Evolutionary conservation across 2,113 vertebrate genomes (phyloP).

Genomic region (Oryzias javanicus): DNA sequence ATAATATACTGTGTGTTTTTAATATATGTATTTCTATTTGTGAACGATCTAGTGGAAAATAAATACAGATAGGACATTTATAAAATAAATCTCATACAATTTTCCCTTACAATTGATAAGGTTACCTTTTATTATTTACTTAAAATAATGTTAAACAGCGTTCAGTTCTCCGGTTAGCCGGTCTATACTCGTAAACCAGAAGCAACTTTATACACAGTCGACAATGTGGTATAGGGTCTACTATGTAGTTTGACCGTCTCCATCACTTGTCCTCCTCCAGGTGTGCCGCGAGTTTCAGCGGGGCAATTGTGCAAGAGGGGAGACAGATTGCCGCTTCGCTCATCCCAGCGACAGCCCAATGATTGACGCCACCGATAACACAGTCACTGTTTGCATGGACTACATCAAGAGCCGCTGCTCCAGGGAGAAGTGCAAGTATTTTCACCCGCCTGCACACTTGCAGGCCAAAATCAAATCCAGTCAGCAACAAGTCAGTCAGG

Average conservation of each 20-base stretch:
- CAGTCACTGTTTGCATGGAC: slow-evolving; percentile 98
- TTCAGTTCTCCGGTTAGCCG: too few species aligned
- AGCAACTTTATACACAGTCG: too few species aligned
- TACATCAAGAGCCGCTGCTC: slow-evolving; percentile 99
- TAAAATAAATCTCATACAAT: too few species aligned
- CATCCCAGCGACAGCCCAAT: slow-evolving; percentile 95
- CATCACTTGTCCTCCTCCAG: slow-evolving; percentile 62
- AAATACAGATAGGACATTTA: too few species aligned
- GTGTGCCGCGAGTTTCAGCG: slow-evolving; percentile 96
- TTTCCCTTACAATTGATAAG: too few species aligned
- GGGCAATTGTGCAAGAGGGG: slow-evolving; percentile 92
- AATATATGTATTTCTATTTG: too few species aligned
- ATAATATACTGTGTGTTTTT: too few species aligned
- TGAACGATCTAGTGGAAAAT: too few species aligned
- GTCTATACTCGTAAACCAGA: too few species aligned
- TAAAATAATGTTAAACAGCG: too few species aligned
- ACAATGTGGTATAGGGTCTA: too few species aligned
- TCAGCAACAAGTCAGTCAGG: slow-evolving; percentile 94
- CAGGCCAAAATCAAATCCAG: slow-evolving; percentile 98
- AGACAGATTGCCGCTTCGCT: slow-evolving; percentile 96
- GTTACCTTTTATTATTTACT: too few species aligned
- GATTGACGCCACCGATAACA: slow-evolving; percentile 96
- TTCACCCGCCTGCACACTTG: slow-evolving; percentile 98
- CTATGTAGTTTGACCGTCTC: background rate
- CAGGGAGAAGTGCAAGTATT: slow-evolving; percentile 99